Percentiles rank a stretch among this genome's conserved stretches.
Evolutionary conservation across 2,113 vertebrate genomes (phyloP).

Genomic region (Gorsachius goisagi): DNA sequence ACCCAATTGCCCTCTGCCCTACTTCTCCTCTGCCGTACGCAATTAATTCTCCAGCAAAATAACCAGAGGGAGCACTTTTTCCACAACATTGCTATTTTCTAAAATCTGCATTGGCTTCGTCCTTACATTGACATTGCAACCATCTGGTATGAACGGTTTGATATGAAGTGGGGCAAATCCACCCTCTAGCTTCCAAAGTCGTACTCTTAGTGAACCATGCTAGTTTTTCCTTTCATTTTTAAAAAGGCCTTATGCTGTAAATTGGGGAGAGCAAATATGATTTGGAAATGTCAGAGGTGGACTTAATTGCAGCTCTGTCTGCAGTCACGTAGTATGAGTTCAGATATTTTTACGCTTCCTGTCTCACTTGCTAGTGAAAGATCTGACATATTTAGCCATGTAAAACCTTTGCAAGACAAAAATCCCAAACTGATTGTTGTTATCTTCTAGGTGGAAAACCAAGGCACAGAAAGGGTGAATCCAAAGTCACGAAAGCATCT

Average conservation of each 20-base stretch:
- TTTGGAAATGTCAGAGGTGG: background rate
- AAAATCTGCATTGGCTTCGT: slow-evolving; percentile 47
- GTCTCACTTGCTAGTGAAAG: background rate
- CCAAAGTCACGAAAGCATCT: background rate
- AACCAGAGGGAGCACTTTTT: slow-evolving; percentile 63
- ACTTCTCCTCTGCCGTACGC: slow-evolving; percentile 39
- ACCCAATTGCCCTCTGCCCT: slow-evolving; percentile 49
- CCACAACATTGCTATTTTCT: slow-evolving; percentile 47
- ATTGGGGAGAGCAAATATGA: background rate
- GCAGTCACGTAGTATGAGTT: background rate
- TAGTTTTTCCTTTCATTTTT: slow-evolving; percentile 2
- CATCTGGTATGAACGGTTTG: slow-evolving; percentile 45
- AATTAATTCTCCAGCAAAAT: slow-evolving; percentile 38
- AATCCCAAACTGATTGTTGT: background rate
- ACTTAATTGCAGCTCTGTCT: background rate
- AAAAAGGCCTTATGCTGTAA: background rate
- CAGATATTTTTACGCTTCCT: background rate
- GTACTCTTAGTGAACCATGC: background rate
- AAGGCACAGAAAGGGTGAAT: background rate
- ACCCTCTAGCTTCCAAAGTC: slow-evolving; percentile 42
- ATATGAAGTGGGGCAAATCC: slow-evolving; percentile 50
- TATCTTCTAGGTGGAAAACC: background rate
- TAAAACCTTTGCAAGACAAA: background rate
- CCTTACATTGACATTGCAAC: slow-evolving; percentile 67
- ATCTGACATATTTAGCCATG: background rate